These are phyloP conservation scores for Lepidurus couesii DNA, from an alignment of 1,140 invertebrate genomes.

Conservation along the genomic window DNA sequence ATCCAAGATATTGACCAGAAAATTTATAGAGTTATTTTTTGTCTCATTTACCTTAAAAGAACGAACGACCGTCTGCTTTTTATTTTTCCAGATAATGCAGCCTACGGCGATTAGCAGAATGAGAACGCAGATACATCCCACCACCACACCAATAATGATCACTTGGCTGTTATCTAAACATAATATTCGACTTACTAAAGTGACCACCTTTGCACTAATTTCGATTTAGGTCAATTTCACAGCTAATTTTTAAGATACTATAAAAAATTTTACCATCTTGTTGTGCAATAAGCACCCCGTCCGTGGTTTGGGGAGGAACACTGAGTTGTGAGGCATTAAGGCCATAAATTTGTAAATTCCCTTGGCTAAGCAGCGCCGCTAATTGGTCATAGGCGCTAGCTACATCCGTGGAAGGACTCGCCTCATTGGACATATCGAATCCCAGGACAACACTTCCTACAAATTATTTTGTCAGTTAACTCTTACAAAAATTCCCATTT, in stretches of 20 bases:
- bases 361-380: neutral
- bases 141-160: neutral
- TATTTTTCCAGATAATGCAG: constrained; percentile 15
- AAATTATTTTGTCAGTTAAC: neutral
- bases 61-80: neutral
- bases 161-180: neutral
- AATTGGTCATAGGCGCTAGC: neutral
- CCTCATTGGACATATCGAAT: constrained; percentile 3
- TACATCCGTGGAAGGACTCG: neutral
- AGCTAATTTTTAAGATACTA: neutral
- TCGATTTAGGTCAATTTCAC: too few species aligned
- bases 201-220: too few species aligned
- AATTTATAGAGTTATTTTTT: neutral
- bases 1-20: neutral
- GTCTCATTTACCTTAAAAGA: neutral
- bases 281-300: neutral
- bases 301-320: neutral
- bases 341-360: neutral
- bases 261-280: neutral
- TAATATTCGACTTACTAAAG: neutral
- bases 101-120: constrained; percentile 3
- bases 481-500: neutral
- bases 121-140: neutral
- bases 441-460: neutral
- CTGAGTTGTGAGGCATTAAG: neutral